Conservation (phyloP, 92 coral and sea anemone genomes). For the Galaxea fascicularis region DNA sequence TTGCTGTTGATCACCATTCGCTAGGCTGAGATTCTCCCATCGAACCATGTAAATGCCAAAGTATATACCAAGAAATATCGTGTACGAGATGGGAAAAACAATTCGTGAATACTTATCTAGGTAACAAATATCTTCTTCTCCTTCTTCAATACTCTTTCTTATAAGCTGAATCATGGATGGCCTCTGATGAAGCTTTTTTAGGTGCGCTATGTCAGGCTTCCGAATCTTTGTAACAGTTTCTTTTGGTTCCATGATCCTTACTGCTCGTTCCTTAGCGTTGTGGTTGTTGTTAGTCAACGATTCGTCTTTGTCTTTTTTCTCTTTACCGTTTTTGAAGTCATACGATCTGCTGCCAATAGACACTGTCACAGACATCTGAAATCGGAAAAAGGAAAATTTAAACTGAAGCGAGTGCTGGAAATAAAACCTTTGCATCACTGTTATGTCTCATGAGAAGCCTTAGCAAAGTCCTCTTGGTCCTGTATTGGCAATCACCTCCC, state of each 20-base stretch:
- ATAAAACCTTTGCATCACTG: too few species aligned
- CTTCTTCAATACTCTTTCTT: slow-evolving; percentile 67
- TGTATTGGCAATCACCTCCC: too few species aligned
- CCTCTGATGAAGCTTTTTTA: slow-evolving; percentile 65
- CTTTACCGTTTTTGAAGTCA: slow-evolving; percentile 59
- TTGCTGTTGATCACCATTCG: neutral
- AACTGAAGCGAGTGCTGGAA: too few species aligned
- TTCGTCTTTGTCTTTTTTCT: slow-evolving; percentile 41
- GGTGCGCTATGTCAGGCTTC: slow-evolving; percentile 50
- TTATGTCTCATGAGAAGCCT: too few species aligned
- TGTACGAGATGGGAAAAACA: slow-evolving; percentile 75
- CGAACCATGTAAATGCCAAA: slow-evolving; percentile 61
- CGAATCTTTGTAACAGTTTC: neutral
- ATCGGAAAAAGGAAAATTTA: neutral
- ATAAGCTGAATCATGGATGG: slow-evolving; percentile 73
- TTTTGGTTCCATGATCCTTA: slow-evolving; percentile 49
- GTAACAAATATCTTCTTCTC: slow-evolving; percentile 77
- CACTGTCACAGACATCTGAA: slow-evolving; percentile 48
- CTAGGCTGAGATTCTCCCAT: slow-evolving; percentile 33
- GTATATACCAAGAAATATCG: slow-evolving; percentile 71
- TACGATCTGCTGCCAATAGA: slow-evolving; percentile 76
- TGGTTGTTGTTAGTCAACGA: slow-evolving; percentile 26
- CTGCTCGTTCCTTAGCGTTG: slow-evolving; percentile 27
- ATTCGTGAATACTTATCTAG: slow-evolving; percentile 82
- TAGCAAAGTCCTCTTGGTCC: too few species aligned